Conservation (phyloP, 2,113 vertebrate genomes). For the Oryzias celebensis region DNA sequence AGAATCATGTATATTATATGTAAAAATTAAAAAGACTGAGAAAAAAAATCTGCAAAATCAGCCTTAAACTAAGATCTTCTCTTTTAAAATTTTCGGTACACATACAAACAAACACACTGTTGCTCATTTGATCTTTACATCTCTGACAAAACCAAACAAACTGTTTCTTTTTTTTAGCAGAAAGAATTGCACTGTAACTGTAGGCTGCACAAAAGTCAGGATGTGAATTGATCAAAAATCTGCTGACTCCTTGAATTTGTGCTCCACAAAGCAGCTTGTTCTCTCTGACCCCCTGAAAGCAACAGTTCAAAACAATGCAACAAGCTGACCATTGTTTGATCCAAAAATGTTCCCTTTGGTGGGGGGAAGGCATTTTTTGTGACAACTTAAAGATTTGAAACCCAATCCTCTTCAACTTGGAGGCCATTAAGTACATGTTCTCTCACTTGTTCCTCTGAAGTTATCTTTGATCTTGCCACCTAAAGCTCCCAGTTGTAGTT, state of each 20-base stretch:
- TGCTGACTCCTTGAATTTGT: slow-evolving; percentile 24
- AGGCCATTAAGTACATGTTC: not conserved
- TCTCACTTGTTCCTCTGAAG: not conserved
- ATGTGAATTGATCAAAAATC: slow-evolving; percentile 33
- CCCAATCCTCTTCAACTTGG: slow-evolving; percentile 8
- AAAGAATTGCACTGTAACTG: not conserved
- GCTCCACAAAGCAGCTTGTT: slow-evolving; percentile 13
- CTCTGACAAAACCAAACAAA: not conserved
- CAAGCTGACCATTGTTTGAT: slow-evolving; percentile 34
- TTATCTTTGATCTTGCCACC: slow-evolving; percentile 17
- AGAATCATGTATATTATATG: not conserved
- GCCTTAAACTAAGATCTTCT: too few relatives aligned
- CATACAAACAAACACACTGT: not conserved
- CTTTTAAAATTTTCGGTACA: too few relatives aligned
- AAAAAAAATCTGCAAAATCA: too few relatives aligned
- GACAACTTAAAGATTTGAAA: slow-evolving; percentile 27
- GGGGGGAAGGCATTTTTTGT: slow-evolving; percentile 8
- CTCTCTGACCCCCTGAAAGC: slow-evolving; percentile 26
- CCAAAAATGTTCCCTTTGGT: slow-evolving; percentile 7
- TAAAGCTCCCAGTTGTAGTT: slow-evolving; percentile 28
- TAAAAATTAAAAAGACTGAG: not conserved
- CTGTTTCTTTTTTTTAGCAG: not conserved
- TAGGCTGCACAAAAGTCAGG: not conserved
- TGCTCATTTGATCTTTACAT: slow-evolving; percentile 14
- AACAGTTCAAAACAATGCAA: slow-evolving; percentile 3